Base-by-base conservation (phyloP, 2,888 invertebrate species). In the Auanema sp. region DNA sequence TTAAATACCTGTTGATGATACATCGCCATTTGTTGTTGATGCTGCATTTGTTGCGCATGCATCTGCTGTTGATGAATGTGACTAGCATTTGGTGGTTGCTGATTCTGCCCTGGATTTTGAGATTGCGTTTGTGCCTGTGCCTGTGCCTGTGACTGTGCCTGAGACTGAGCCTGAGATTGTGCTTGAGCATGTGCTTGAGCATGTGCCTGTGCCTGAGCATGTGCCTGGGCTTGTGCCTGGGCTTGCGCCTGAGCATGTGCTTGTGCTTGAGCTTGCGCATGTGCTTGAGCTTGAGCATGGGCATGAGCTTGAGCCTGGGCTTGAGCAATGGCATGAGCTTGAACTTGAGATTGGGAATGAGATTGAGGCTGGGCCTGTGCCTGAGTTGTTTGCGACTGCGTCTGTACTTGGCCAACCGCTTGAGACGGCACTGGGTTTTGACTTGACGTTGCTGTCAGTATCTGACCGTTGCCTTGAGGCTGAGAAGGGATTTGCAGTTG, bases 221-320 rank as follows among this genome's bases (percentile, higher is more conserved):
- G 47, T 2, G 47, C 47, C 2, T 47, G 47, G 0, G 14, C 49
- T 49, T 58, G 58, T 8, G 52, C 50, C 18, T 33, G 44, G 11
- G 61, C 61, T 18, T 55, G 47, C 1, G 55, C 61, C 18, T 60
- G 56, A 0, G 56, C 62, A 25, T 62, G 56, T 10, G 54, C 54
- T 14, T 54, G 54, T 3, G 54, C 54, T 18, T 54, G 54, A 54
- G 54, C 54, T 12, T 54, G 54, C 1, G 54, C 54, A n/a, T 54
- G 54, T 21, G 54, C 54, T 12, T 54, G 54, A 1, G 42, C 53
- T 8, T 53, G 53, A 8, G 52, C 51, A 33, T 33, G 33, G 8
- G 33, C 33, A 33, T 33, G 33, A 33, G 33, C 33, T 5, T 33
- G 33, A 8, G 33, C 33, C 8, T 33, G 33, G 33, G 49, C 56